phyloP scores from a whole-genome alignment of 2,113 vertebrate species.

The Rattus rattus region DNA sequence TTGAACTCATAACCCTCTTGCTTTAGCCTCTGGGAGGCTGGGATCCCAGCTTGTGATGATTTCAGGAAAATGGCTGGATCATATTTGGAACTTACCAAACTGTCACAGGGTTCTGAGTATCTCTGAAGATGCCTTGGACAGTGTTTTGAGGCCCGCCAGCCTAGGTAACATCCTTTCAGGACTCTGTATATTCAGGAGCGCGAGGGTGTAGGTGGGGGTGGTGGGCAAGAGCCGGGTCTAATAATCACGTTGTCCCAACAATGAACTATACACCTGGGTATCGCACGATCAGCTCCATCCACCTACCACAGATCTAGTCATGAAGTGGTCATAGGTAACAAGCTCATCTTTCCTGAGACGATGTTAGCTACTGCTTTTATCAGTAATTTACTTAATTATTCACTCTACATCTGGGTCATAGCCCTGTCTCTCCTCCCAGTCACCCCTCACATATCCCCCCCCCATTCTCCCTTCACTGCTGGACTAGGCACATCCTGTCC shows the following conservation, averaged over 20 bases:
- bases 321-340: background rate
- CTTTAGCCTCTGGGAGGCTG: background rate
- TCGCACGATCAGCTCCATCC: background rate
- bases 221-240: background rate
- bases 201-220: background rate
- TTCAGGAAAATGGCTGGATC: background rate
- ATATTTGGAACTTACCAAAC: background rate
- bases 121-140: background rate
- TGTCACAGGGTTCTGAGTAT: background rate
- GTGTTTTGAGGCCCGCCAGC: background rate
- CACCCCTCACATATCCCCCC: too few species aligned
- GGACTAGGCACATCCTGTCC: too few species aligned
- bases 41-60: background rate
- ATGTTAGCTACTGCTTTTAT: too few species aligned
- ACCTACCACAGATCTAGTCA: background rate
- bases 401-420: too few species aligned
- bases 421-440: too few species aligned
- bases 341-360: too few species aligned
- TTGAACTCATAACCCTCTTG: background rate
- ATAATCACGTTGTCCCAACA: background rate
- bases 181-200: background rate
- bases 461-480: too few species aligned
- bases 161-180: background rate
- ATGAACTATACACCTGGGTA: background rate
- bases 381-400: too few species aligned